Base-by-base conservation (phyloP, 1,140 invertebrate species). In the Oscheius sp. region DNA sequence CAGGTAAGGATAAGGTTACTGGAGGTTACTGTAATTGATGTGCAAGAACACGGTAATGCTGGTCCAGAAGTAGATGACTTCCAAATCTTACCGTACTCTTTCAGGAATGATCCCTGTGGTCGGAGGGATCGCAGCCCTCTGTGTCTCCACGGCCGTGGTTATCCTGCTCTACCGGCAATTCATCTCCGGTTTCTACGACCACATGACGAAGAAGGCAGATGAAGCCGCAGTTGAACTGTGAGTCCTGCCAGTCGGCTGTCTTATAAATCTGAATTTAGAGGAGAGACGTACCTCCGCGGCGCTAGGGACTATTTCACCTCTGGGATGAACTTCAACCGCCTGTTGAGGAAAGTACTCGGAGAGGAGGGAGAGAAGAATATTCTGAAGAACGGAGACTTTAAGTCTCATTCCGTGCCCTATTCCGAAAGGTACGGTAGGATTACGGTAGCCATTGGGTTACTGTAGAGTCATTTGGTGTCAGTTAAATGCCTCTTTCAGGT, bases 301-400 rank as follows among this genome's bases (percentile, higher is more conserved):
- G 73, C 59, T 2, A 38, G 45, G 15, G 73, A 75, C 10, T 75
- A 75, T 49, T 65, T 75, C 2, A 64, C 74, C 28, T 64, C 68
- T 4, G 38, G 58, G 23, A 75, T 75, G 73, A 49, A 66, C 1
- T 58, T 75, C n/a, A 64, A 70, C 36, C n/a, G 63, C 7, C 15
- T 63, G 10, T n/a, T 63, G 61, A 63, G 61, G 31, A 34, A 10
- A 36, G 31, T 63, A n/a, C 32, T 63, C 10, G 61, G 61, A 10
- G 31, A 32, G 23, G 73, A 75, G 34, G 73, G 68, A 18, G 68
- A 64, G 34, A 62, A 45, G 2, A 26, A 32, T 20, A 64, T 75
- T 29, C 32, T 32, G 10, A 52, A 73, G 31, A 73, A 73, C 35
- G 73, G 73, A 20, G 73, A 75, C 31, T 1, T 49, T 7, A 36